Base-by-base conservation (phyloP, 2,888 invertebrate species). In the Ochropleura plecta region DNA sequence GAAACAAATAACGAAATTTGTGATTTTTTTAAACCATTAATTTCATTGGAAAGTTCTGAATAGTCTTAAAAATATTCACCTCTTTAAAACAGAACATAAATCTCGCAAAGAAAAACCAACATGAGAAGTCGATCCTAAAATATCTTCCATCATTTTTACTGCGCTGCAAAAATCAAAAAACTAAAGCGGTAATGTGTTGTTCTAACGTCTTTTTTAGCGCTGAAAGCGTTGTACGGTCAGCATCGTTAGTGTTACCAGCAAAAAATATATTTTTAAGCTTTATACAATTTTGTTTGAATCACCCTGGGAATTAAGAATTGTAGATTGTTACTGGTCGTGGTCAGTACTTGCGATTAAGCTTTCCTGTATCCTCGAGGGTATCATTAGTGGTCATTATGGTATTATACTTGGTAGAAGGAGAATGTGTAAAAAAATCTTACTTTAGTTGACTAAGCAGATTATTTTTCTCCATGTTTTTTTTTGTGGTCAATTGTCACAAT, bases 121-220 rank as follows among this genome's bases (percentile, higher is more conserved):
- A 20, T 48, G 10, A 59, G 5, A 65, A 67, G 49, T 72, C 66
- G 60, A 82, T 70, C 10, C 18, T 46, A 68, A 60, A 20, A 20
- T 60, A 53, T 63, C 55, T 55, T n/a, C 67, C 71, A 69, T 65
- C 60, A 51, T 46, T 71, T 42, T 16, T 79, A 71, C 64, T 20
- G 49, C 49, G 53, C 70, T 57, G 48, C n/a, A 69, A 48, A 72
- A 72, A 44, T 12, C 59, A 78, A 79, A 85, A 78, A 78, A 75
- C 49, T 3, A 63, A 65, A 63, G 66, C 80, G 60, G 64, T 82
- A 86, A 86, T 86, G 81, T 79, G 78, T 78, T 81, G 76, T 73
- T 73, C 86, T 86, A 86, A 86, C 83, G 86, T 84, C 73, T 68
- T 86, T 85, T 86, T 86, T 84, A 80, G 67, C 64, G 69, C 75